A percentile compares a stretch with the other conserved stretches of the same genome.
These are phyloP conservation scores for Oscheius sp. DNA, from an alignment of 2,888 invertebrate species.

Conservation along the genomic window DNA sequence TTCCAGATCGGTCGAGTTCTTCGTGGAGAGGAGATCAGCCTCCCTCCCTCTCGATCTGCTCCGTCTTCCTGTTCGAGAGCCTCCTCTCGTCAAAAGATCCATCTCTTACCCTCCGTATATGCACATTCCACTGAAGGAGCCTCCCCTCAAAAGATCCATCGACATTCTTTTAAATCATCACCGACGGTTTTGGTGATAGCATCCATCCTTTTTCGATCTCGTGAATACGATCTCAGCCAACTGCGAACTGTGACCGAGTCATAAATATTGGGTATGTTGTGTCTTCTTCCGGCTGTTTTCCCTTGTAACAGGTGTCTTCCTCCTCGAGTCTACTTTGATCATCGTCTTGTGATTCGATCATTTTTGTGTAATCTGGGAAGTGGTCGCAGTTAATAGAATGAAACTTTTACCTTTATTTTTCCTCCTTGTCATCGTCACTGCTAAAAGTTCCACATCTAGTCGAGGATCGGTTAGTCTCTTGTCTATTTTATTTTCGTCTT, in stretches of 20 bases:
- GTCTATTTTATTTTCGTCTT: not conserved
- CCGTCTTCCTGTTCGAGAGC: constrained; percentile 21
- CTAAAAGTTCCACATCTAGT: not conserved
- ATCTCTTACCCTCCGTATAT: constrained; percentile 8
- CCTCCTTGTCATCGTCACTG: not conserved
- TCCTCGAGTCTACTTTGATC: not conserved
- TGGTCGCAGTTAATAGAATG: not conserved
- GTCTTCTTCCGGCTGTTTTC: not conserved
- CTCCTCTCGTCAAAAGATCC: constrained; percentile 15
- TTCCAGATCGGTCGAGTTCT: constrained; percentile 30
- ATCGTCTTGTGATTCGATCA: no score
- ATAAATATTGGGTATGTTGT: constrained; percentile 30
- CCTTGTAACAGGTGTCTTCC: no score
- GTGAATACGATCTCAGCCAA: constrained; percentile 5
- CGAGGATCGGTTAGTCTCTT: constrained; percentile 4
- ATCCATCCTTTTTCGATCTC: not conserved
- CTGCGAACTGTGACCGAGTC: constrained; percentile 26
- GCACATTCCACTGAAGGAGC: constrained; percentile 22
- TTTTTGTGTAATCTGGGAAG: not conserved
- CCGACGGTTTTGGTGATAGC: not conserved
- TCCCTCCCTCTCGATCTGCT: constrained; percentile 29
- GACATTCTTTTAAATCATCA: not conserved
- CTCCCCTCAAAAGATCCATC: constrained; percentile 19
- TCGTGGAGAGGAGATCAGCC: constrained; percentile 10
- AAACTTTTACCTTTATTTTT: not conserved